These are phyloP conservation scores for Trichomalopsis sarcophagae DNA, from an alignment of 1,140 invertebrate genomes.

Conservation along the genomic window DNA sequence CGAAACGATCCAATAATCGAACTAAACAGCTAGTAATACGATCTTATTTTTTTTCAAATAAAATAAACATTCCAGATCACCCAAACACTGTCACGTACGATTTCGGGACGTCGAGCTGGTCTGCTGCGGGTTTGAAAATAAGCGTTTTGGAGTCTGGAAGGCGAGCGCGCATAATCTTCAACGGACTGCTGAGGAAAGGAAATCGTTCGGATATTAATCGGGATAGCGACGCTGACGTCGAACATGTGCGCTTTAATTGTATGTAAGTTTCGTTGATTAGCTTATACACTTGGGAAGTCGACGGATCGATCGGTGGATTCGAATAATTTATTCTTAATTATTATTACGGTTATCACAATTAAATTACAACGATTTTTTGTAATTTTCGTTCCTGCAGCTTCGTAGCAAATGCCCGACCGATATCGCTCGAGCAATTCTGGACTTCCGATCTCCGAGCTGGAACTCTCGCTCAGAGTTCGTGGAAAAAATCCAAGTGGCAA, in stretches of 20 bases:
- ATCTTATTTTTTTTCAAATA: not conserved
- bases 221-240: conserved; percentile 64
- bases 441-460: conserved; percentile 73
- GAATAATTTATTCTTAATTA: too few species aligned
- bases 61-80: conserved; percentile 59
- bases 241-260: conserved; percentile 73
- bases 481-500: conserved; percentile 72
- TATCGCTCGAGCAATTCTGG: conserved; percentile 74
- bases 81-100: conserved; percentile 70
- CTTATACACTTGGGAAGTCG: not conserved
- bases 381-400: conserved; percentile 72
- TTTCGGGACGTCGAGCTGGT: conserved; percentile 69
- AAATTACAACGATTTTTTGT: not conserved
- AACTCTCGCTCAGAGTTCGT: conserved; percentile 76
- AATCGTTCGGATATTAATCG: conserved; percentile 51
- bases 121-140: conserved; percentile 77
- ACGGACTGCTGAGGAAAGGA: conserved; percentile 76
- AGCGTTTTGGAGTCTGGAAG: conserved; percentile 74
- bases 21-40: conserved; percentile 51
- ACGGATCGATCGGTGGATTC: too few species aligned
- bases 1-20: conserved; percentile 38
- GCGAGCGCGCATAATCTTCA: conserved; percentile 78
- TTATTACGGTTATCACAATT: too few species aligned
- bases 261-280: conserved; percentile 65
- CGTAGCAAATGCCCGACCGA: conserved; percentile 73